Percentiles rank a stretch among this genome's conserved stretches.
Conservation (phyloP, 1,140 invertebrate species). For the Belonocnema kinseyi region DNA sequence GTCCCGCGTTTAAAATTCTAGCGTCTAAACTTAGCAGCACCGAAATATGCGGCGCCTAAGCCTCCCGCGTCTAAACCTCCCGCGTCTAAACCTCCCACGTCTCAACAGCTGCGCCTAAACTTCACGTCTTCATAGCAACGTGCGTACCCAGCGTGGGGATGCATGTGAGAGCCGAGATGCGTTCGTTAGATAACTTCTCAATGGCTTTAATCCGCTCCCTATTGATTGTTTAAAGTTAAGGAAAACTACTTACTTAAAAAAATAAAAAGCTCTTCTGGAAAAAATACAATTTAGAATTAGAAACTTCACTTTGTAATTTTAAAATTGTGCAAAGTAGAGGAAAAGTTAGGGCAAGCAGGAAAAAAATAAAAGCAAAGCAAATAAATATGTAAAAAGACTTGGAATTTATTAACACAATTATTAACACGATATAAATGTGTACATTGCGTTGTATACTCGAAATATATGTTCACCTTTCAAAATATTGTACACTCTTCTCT, state of each 20-base stretch:
- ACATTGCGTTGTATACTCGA: not conserved
- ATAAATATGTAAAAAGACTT: constrained; percentile 62
- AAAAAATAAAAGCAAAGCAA: constrained; percentile 60
- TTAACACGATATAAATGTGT: constrained; percentile 35
- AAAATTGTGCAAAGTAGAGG: not conserved
- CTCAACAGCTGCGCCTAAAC: no score
- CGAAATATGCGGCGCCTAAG: no score
- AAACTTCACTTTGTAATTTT: not conserved
- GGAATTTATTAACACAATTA: constrained; percentile 66
- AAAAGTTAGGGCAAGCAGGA: constrained; percentile 51
- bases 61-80: no score
- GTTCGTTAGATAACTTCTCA: no score
- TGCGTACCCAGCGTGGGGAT: no score
- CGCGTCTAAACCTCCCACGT: no score
- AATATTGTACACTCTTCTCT: constrained; percentile 38
- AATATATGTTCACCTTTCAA: not conserved
- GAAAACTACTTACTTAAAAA: constrained; percentile 9
- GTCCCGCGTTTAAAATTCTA: no score
- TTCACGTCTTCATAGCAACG: no score
- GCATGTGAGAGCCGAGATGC: no score
- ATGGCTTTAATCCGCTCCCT: no score
- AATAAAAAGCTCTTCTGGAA: constrained; percentile 1
- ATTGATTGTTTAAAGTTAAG: no score
- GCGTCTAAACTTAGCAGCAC: no score
- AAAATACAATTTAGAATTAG: not conserved